Percentiles rank a stretch among this genome's conserved stretches.
phyloP scores from a whole-genome alignment of 2,797 vertebrate species.

The Tragelaphus oryx region DNA sequence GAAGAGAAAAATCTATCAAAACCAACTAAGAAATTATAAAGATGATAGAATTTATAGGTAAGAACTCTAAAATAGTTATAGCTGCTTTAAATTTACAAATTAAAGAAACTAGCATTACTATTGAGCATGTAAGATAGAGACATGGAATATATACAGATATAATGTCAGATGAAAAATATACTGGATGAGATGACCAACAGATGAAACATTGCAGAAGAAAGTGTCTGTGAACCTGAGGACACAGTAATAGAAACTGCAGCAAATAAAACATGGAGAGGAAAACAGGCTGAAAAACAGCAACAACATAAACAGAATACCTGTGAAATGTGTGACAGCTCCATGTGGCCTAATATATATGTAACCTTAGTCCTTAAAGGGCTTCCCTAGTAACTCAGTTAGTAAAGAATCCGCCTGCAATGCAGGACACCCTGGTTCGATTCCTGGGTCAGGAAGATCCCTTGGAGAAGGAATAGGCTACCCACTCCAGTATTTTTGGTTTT shows the following conservation, averaged over 20 bases:
- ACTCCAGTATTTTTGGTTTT: too few relatives aligned
- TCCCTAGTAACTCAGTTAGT: too few relatives aligned
- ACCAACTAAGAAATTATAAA: slow-evolving; percentile 13
- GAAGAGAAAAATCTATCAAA: slow-evolving; percentile 7
- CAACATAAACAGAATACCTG: background rate
- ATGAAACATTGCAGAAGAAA: slow-evolving; percentile 18
- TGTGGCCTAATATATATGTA: background rate
- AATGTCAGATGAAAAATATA: background rate
- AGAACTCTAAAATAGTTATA: background rate
- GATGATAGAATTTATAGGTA: slow-evolving; percentile 4
- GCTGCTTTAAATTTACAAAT: background rate
- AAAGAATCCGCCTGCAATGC: too few relatives aligned
- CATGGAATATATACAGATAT: background rate
- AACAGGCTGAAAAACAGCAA: background rate
- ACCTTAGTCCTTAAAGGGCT: too few relatives aligned
- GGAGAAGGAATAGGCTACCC: too few relatives aligned
- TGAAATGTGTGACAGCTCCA: background rate
- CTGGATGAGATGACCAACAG: background rate
- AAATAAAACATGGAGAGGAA: background rate
- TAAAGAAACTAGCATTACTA: background rate
- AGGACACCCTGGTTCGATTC: too few relatives aligned
- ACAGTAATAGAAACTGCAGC: background rate
- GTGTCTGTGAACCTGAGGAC: background rate
- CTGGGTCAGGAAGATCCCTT: too few relatives aligned
- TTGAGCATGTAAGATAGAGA: background rate